A percentile compares a stretch with the other conserved stretches of the same genome.
These are phyloP conservation scores for Ptilodon capucinus DNA, from an alignment of 2,888 invertebrate species.

Conservation along the genomic window DNA sequence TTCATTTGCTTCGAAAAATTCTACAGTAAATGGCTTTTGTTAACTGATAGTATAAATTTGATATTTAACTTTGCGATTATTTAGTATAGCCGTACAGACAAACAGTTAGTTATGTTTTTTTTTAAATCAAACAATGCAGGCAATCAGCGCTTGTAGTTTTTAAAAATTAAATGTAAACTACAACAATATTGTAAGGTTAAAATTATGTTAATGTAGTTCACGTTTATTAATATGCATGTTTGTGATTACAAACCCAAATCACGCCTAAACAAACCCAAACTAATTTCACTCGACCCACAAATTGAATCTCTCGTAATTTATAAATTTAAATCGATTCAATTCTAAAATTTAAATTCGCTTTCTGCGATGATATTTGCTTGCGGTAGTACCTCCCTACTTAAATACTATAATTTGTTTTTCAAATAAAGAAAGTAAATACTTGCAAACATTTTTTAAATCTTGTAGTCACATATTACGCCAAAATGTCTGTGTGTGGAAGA, in stretches of 20 bases:
- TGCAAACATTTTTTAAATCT: too few species aligned
- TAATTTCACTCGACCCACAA: slow-evolving; percentile 12
- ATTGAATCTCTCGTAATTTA: slow-evolving; percentile 28
- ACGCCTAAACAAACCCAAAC: slow-evolving; percentile 10
- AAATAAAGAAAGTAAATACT: too few species aligned
- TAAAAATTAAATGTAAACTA: neutral
- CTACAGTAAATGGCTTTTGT: too few species aligned
- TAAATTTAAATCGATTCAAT: slow-evolving; percentile 37
- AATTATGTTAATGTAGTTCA: neutral
- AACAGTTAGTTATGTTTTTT: too few species aligned
- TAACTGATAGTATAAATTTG: too few species aligned
- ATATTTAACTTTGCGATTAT: too few species aligned
- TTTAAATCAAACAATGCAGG: too few species aligned
- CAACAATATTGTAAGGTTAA: neutral
- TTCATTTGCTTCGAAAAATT: neutral
- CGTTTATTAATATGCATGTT: neutral
- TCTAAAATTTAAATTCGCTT: slow-evolving; percentile 31
- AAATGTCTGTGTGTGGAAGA: too few species aligned
- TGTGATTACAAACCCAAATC: slow-evolving; percentile 1
- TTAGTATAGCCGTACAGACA: too few species aligned
- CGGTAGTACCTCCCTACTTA: slow-evolving; percentile 4
- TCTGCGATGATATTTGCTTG: slow-evolving; percentile 26
- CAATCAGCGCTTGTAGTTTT: too few species aligned
- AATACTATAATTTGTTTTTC: too few species aligned
- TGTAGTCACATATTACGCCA: too few species aligned